phyloP scores from a whole-genome alignment of 2,113 vertebrate genomes.

The Todiramphus saurophagus region DNA sequence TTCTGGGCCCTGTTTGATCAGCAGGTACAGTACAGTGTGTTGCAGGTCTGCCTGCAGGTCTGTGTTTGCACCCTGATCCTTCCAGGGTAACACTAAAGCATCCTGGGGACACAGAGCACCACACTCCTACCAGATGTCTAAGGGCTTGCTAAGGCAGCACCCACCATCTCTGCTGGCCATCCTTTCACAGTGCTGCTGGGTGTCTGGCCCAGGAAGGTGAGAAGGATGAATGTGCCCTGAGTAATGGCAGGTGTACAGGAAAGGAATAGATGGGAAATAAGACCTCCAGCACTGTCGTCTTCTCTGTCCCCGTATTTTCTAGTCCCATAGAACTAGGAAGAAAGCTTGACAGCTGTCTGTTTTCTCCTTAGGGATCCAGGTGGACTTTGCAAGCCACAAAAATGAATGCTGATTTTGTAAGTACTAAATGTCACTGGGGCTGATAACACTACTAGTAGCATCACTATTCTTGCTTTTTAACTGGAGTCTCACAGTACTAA shows the following conservation, averaged over 20 bases:
- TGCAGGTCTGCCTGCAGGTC: neutral
- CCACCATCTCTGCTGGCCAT: neutral
- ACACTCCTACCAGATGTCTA: neutral
- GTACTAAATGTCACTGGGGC: slow-evolving; percentile 55
- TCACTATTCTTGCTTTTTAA: slow-evolving; percentile 42
- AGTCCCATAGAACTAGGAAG: neutral
- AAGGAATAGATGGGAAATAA: neutral
- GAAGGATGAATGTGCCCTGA: neutral
- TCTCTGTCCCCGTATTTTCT: neutral
- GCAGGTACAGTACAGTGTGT: slow-evolving; percentile 78
- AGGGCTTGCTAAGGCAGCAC: neutral
- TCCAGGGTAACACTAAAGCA: neutral
- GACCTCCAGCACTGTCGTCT: neutral
- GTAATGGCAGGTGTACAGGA: neutral
- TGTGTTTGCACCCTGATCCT: neutral
- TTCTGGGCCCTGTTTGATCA: slow-evolving; percentile 99
- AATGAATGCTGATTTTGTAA: slow-evolving; percentile 95
- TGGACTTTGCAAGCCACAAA: slow-evolving; percentile 95
- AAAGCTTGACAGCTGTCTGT: neutral
- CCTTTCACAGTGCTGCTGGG: neutral
- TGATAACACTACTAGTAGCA: slow-evolving; percentile 45
- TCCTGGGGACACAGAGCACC: neutral
- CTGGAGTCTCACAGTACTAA: neutral
- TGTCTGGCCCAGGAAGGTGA: neutral
- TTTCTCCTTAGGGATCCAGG: slow-evolving; percentile 87